A percentile compares a stretch with the other conserved stretches of the same genome.
Conservation (phyloP, 2,888 invertebrate genomes). For the Amphiduros pacificus region DNA sequence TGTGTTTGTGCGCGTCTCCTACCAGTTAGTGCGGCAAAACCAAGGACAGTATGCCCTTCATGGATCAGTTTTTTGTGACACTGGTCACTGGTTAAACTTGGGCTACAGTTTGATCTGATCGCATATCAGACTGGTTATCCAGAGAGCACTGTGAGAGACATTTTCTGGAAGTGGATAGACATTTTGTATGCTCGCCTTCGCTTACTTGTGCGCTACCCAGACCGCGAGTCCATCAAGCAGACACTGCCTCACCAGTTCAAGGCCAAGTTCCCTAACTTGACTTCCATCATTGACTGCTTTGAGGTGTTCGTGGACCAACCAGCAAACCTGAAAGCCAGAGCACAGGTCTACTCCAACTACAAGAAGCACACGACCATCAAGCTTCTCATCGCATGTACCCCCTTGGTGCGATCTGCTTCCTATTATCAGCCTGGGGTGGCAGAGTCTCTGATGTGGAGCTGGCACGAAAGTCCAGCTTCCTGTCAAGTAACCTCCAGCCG, state of each 20-base stretch:
- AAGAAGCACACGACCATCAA: constrained; percentile 1
- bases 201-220: background rate
- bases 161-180: background rate
- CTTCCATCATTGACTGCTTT: constrained; percentile 12
- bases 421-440: constrained; percentile 5
- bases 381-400: background rate
- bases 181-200: background rate
- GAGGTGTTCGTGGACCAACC: background rate
- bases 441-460: constrained; percentile 23
- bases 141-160: background rate
- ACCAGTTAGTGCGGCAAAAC: background rate
- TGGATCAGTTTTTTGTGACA: constrained; percentile 3
- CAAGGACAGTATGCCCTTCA: background rate
- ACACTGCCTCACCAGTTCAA: background rate
- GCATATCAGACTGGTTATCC: background rate
- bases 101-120: background rate
- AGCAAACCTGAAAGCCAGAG: background rate
- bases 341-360: background rate
- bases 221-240: background rate
- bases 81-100: background rate
- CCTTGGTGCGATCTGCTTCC: background rate
- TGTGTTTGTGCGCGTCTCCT: background rate
- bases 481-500: constrained; percentile 25
- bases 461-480: constrained; percentile 25
- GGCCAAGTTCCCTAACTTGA: background rate